phyloP scores from a whole-genome alignment of 2,797 vertebrate species.

The Gallirallus australis region DNA sequence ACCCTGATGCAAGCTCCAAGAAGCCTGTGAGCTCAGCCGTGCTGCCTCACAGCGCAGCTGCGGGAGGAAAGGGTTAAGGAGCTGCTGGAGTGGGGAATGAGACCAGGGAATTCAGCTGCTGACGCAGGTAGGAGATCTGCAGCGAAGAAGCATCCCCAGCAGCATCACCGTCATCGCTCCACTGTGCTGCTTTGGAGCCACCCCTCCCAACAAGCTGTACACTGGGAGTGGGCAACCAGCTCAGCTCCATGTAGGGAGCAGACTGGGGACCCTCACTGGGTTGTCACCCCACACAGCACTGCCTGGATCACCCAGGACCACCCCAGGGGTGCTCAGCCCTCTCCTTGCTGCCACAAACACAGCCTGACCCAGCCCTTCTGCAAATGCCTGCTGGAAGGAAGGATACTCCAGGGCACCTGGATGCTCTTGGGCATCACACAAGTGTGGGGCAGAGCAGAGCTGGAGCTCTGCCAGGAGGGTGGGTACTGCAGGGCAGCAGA shows the following conservation, averaged over 20 bases:
- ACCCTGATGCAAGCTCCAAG: accelerated
- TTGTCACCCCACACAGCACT: not conserved
- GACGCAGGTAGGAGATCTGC: constrained; percentile 66
- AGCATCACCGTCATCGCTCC: not conserved
- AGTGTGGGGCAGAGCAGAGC: not conserved
- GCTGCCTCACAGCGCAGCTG: not conserved
- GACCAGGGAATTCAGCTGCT: constrained; percentile 60
- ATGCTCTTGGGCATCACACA: not conserved
- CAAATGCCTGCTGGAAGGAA: not conserved
- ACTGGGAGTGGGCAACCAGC: accelerated
- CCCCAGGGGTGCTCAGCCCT: not conserved
- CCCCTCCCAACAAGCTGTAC: not conserved
- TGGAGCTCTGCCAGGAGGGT: not conserved
- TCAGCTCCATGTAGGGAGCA: accelerated
- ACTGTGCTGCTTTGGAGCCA: not conserved
- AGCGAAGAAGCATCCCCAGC: constrained; percentile 10
- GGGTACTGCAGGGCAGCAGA: not conserved
- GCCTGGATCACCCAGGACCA: not conserved
- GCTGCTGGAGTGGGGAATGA: not conserved
- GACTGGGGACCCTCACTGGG: not conserved
- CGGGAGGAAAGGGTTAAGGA: constrained; percentile 39
- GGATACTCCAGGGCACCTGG: constrained; percentile 19
- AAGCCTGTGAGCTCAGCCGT: not conserved
- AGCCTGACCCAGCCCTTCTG: not conserved
- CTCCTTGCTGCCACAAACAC: not conserved